These are phyloP conservation scores for Arvicola amphibius DNA, from an alignment of 2,797 vertebrate species.

Conservation along the genomic window DNA sequence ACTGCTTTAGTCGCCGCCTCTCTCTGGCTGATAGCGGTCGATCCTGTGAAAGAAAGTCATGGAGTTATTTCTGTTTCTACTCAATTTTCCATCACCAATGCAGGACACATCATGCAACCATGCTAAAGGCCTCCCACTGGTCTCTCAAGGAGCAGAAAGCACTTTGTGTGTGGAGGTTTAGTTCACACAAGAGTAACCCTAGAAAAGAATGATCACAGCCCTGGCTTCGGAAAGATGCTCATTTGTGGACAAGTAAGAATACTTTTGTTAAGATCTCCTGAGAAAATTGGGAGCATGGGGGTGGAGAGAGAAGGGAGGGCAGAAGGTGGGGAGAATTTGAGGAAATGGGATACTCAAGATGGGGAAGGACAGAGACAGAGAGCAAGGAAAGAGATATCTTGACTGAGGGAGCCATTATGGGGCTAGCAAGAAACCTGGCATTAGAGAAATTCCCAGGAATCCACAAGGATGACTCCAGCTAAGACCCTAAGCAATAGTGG, in stretches of 20 bases:
- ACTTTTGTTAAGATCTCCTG: no score
- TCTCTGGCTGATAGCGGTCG: slow-evolving; percentile 96
- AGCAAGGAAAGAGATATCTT: no score
- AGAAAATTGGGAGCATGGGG: no score
- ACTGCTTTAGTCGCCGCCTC: slow-evolving; percentile 95
- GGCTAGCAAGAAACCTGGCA: no score
- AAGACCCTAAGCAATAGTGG: no score
- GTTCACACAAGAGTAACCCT: not conserved
- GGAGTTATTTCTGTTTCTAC: slow-evolving; percentile 52
- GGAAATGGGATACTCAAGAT: no score
- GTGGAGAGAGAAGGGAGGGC: no score
- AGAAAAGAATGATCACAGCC: not conserved
- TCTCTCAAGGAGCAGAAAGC: not conserved
- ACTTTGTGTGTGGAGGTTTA: not conserved
- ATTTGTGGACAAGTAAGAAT: slow-evolving; percentile 17
- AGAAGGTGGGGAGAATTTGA: no score
- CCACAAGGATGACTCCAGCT: no score
- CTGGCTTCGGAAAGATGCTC: not conserved
- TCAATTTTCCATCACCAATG: not conserved
- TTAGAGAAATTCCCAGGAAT: no score
- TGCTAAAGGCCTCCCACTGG: not conserved
- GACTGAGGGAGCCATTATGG: no score
- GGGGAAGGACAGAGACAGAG: no score
- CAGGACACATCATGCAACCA: not conserved
- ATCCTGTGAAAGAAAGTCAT: slow-evolving; percentile 88